Conservation (phyloP, 1,140 invertebrate genomes). For the Metaphire vulgaris region DNA sequence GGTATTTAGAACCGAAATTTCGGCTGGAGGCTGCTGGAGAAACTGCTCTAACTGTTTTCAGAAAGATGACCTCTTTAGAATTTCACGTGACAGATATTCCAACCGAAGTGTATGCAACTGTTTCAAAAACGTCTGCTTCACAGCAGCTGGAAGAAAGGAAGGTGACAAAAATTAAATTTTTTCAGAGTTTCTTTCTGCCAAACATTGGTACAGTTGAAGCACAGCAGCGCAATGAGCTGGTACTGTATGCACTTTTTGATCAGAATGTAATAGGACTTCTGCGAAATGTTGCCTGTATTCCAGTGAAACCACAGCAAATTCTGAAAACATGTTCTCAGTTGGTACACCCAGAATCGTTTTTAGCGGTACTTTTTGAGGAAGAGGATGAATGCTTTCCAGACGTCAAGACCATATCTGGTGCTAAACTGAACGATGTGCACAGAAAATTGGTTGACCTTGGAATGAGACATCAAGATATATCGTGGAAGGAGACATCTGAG, state of each 20-base stretch:
- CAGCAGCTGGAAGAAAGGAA: neutral
- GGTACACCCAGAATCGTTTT: constrained; percentile 18
- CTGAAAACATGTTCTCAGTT: constrained; percentile 10
- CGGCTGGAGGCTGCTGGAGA: neutral
- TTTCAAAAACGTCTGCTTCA: neutral
- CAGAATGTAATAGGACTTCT: constrained; percentile 25
- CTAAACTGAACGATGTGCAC: neutral
- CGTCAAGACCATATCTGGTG: neutral
- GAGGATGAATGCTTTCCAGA: constrained; percentile 27
- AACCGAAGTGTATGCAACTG: neutral
- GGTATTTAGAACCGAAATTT: neutral
- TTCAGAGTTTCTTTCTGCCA: constrained; percentile 13
- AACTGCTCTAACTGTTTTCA: neutral
- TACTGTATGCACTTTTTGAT: constrained; percentile 9
- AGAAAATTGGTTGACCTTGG: neutral
- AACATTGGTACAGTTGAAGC: neutral
- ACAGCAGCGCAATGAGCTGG: neutral
- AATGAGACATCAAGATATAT: constrained; percentile 5
- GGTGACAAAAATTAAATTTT: constrained; percentile 5
- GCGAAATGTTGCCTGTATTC: constrained; percentile 20
- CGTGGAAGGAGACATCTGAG: constrained; percentile 1
- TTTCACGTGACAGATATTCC: neutral
- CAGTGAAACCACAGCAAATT: constrained; percentile 25
- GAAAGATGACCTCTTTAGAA: neutral
- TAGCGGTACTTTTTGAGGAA: constrained; percentile 29